phyloP scores from a whole-genome alignment of 2,888 invertebrate species.

The Athripsodes cinereus region DNA sequence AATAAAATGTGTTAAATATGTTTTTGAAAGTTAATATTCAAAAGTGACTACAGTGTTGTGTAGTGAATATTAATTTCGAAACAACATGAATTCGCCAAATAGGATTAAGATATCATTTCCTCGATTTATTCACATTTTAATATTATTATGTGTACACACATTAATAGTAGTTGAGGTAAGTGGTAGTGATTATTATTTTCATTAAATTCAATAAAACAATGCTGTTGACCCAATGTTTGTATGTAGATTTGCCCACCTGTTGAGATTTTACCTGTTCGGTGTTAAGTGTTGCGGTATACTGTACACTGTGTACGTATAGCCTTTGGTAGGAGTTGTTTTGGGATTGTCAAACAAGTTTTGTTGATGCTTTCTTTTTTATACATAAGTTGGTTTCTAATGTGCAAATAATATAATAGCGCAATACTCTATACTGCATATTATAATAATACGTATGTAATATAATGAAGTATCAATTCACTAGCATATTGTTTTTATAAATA shows the following conservation, averaged over 20 bases:
- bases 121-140: not conserved
- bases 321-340: not conserved
- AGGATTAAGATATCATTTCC: not conserved
- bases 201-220: too few species aligned
- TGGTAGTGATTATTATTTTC: not conserved
- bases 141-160: not conserved
- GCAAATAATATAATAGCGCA: too few species aligned
- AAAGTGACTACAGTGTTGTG: not conserved
- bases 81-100: not conserved
- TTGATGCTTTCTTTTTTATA: not conserved
- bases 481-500: too few species aligned
- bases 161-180: not conserved
- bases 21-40: not conserved
- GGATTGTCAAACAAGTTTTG: constrained; percentile 1
- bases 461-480: too few species aligned
- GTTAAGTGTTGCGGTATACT: not conserved
- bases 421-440: too few species aligned
- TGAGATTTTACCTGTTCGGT: not conserved
- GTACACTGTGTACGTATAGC: not conserved
- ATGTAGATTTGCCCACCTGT: constrained; percentile 1
- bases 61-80: not conserved
- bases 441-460: too few species aligned
- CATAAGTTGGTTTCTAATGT: too few species aligned
- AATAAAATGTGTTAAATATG: not conserved
- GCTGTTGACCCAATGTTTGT: not conserved